phyloP scores from a whole-genome alignment of 64 coral and sea anemone genomes.

The Catalaphyllia jardinei region DNA sequence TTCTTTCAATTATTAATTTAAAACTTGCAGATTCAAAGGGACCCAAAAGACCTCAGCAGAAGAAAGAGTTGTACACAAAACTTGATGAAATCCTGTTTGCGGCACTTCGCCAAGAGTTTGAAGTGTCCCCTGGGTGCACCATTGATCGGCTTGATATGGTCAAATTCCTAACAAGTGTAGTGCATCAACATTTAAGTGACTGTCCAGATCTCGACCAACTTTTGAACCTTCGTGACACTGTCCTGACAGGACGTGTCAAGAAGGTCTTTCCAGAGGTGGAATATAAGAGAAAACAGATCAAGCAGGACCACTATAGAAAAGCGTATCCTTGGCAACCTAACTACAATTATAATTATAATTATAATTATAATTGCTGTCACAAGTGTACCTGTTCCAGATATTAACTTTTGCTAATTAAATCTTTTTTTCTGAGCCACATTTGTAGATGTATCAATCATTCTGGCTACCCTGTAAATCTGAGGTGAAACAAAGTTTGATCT shows the following conservation, averaged over 20 bases:
- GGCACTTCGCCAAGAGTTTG: constrained; percentile 81
- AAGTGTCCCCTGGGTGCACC: constrained; percentile 65
- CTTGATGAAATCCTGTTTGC: constrained; percentile 82
- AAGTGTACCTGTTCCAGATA: too few relatives aligned
- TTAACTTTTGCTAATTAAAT: too few relatives aligned
- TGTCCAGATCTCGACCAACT: constrained; percentile 90
- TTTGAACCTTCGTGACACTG: constrained; percentile 81
- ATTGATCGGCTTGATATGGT: constrained; percentile 85
- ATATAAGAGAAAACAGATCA: constrained; percentile 83
- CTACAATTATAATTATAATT: too few relatives aligned
- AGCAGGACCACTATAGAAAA: constrained; percentile 78
- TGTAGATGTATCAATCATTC: too few relatives aligned
- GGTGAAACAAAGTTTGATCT: too few relatives aligned
- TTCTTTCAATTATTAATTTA: too few relatives aligned
- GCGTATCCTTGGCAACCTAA: constrained; percentile 73
- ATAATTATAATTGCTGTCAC: too few relatives aligned
- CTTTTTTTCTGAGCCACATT: too few relatives aligned
- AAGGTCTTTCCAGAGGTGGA: constrained; percentile 86
- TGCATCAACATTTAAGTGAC: constrained; percentile 53
- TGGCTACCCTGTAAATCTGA: too few relatives aligned
- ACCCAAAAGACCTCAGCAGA: constrained; percentile 49
- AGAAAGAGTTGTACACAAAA: constrained; percentile 83
- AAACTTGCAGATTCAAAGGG: constrained; percentile 35
- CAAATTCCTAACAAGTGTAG: constrained; percentile 68
- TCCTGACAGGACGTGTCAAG: constrained; percentile 78